Conservation (phyloP, 2,113 vertebrate species). For the Heptranchias perlo region DNA sequence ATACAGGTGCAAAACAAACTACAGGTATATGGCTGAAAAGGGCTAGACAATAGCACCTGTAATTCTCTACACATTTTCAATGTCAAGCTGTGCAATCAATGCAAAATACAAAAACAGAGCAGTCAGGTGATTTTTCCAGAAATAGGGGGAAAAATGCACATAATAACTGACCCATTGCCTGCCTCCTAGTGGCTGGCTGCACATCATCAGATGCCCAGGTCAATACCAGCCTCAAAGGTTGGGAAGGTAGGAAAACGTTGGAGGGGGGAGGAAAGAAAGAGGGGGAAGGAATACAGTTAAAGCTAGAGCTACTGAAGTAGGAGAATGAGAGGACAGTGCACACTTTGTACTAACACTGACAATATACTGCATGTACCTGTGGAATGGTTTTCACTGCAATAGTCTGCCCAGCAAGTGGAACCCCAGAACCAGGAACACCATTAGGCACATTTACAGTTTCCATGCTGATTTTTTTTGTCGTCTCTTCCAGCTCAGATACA, state of each 20-base stretch:
- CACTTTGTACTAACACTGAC: not conserved
- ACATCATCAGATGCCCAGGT: not conserved
- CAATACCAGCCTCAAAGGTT: not conserved
- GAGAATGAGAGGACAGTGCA: too few species aligned
- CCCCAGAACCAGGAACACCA: conserved; percentile 46
- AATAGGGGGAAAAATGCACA: not conserved
- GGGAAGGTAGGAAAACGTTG: not conserved
- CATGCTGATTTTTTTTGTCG: conserved; percentile 47
- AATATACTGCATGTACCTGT: conserved; percentile 61
- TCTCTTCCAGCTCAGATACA: conserved; percentile 52
- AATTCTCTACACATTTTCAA: not conserved
- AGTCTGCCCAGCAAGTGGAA: conserved; percentile 50
- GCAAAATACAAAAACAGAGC: not conserved
- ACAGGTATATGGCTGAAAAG: not conserved
- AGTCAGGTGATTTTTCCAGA: not conserved
- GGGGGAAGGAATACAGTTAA: not conserved
- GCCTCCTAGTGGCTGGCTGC: not conserved
- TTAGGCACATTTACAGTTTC: conserved; percentile 42
- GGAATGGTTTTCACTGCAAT: conserved; percentile 63
- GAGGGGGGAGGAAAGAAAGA: not conserved
- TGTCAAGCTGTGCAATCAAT: not conserved
- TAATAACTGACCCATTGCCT: not conserved
- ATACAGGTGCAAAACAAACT: not conserved
- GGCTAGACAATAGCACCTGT: not conserved
- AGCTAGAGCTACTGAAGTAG: not conserved